Conservation (phyloP, 2,113 vertebrate species). For the Phodopus roborovskii region DNA sequence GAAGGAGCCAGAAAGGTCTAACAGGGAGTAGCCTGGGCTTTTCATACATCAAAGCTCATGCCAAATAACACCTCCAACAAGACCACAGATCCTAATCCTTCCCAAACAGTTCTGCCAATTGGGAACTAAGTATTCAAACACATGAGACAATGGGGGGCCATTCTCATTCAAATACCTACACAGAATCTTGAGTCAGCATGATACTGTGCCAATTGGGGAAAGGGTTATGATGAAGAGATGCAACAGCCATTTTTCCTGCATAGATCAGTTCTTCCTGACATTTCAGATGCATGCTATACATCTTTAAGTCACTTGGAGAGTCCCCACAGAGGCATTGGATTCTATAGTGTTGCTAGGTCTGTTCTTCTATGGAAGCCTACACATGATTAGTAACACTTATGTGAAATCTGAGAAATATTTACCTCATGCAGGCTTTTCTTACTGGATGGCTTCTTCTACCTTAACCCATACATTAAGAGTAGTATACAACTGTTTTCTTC, state of each 20-base stretch:
- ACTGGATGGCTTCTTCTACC: background rate
- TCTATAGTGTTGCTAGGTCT: background rate
- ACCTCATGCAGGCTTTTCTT: background rate
- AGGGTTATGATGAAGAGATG: background rate
- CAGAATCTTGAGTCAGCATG: background rate
- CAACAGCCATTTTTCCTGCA: background rate
- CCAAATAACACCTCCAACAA: background rate
- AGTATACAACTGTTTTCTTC: background rate
- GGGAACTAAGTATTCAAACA: background rate
- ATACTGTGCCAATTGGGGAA: background rate
- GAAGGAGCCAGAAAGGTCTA: background rate
- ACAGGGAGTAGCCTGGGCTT: background rate
- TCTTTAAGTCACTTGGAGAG: background rate
- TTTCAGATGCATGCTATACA: background rate
- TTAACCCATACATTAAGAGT: background rate
- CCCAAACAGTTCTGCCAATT: background rate
- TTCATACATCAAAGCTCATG: background rate
- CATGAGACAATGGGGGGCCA: background rate
- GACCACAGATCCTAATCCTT: background rate
- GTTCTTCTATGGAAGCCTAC: background rate
- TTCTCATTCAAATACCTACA: background rate
- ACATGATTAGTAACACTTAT: background rate
- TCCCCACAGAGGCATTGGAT: no score
- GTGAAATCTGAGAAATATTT: background rate
- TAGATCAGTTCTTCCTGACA: background rate